Base-by-base conservation (phyloP, 1,140 invertebrate genomes). In the Drosophila quadrilineata region DNA sequence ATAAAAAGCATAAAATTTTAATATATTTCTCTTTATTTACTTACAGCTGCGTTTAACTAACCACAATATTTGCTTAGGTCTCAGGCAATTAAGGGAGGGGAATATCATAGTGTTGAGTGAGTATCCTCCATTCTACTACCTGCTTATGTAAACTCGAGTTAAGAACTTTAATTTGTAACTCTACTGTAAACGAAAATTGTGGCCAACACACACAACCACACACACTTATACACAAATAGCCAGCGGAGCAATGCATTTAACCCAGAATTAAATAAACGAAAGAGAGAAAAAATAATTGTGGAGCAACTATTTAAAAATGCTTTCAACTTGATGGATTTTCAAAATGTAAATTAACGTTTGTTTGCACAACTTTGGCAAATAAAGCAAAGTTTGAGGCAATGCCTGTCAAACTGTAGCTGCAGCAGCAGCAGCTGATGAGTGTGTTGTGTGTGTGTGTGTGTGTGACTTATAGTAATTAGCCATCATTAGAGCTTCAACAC, bases 391-490 rank as follows among this genome's bases (percentile, higher is more conserved):
- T 46, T 26, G 10, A n/a, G 1, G 6, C 14, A 31, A 26, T 19
- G 24, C 8, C 3, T 46, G 21, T 10, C 9, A 45, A 45, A 45
- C 24, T 45, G 41, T 16, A 45, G n/a, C n/a, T n/a, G n/a, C n/a
- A n/a, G n/a, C n/a, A n/a, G n/a, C n/a, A n/a, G n/a, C n/a, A 45
- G 4, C 14, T 45, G 41, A 28, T 14, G 22, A 45, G 24, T 45
- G n/a, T n/a, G n/a, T n/a, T 14, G 12, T 16, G 35, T 36, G 19
- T 62, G 22, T 49, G 38, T 40, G 69, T 48, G 46, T 59, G 52
- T 66, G 49, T 67, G 56, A 71, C 60, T 58, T 74, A 59, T 63
- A 66, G 73, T 84, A 82, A 82, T 82, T 82, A 82, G 69, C 64
- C 56, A 52, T 58, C 52, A 82, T 76, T 80, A 82, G 57, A 75